Conservation (phyloP, 2,113 vertebrate species). For the Sylvia atricapilla region DNA sequence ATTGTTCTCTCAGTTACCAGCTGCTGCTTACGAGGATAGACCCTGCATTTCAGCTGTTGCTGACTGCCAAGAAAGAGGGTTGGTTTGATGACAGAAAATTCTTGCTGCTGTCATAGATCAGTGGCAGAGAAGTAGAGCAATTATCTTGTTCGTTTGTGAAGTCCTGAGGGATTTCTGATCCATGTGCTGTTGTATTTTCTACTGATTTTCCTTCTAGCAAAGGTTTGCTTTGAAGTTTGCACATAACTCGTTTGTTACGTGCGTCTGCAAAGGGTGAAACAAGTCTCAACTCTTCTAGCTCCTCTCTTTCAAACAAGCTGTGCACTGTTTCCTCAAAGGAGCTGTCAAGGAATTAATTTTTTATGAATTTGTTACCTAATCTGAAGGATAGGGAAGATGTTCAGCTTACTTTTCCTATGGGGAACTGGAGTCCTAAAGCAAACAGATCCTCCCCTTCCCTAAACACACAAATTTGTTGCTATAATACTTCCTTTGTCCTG, state of each 20-base stretch:
- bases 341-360: not conserved
- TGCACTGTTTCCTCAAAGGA: not conserved
- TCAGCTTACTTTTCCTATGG: not conserved
- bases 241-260: not conserved
- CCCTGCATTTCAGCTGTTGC: not conserved
- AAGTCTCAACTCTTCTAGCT: not conserved
- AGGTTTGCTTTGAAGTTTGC: not conserved
- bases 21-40: not conserved
- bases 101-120: not conserved
- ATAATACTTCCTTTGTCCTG: not conserved
- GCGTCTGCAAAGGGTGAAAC: not conserved
- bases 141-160: not conserved
- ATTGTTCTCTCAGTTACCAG: not conserved
- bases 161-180: not conserved
- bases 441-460: not conserved
- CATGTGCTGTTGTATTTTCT: not conserved
- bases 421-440: not conserved
- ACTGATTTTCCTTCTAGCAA: not conserved
- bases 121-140: not conserved
- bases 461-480: not conserved
- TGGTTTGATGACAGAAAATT: not conserved
- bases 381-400: not conserved
- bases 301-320: not conserved
- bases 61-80: not conserved
- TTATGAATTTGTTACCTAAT: not conserved